A percentile compares a stretch with the other conserved stretches of the same genome.
Conservation (phyloP, 2,113 vertebrate genomes). For the Bujurquina vittata region DNA sequence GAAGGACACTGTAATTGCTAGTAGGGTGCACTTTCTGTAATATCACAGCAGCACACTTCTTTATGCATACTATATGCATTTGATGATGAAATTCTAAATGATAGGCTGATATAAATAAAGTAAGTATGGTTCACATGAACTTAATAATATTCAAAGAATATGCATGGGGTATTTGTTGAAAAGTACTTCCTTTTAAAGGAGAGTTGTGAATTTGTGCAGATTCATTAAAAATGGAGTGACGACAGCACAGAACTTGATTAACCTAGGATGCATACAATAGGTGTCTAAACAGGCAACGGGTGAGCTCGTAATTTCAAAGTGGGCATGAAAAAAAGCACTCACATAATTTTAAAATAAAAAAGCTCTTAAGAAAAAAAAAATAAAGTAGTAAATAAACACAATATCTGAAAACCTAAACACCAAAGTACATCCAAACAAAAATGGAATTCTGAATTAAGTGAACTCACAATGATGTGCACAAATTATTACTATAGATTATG, state of each 20-base stretch:
- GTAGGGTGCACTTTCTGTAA: neutral
- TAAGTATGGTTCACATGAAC: neutral
- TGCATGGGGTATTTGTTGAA: neutral
- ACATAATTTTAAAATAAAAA: neutral
- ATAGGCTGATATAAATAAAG: neutral
- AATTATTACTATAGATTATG: neutral
- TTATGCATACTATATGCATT: neutral
- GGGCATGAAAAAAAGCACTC: neutral
- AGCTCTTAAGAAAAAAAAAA: neutral
- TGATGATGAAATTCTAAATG: neutral
- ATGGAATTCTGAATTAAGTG: neutral
- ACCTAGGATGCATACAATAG: neutral
- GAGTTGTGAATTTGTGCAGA: neutral
- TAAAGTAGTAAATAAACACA: neutral
- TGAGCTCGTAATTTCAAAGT: neutral
- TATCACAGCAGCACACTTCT: neutral
- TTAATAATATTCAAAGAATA: conserved; percentile 1
- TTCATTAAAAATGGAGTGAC: neutral
- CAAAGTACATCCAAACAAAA: neutral
- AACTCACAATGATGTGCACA: neutral
- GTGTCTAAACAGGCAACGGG: neutral
- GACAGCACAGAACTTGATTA: neutral
- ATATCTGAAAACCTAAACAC: neutral
- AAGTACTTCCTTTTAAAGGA: conserved; percentile 8
- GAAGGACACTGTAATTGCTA: neutral